Percentiles rank a stretch among this genome's conserved stretches.
Conservation (phyloP, 2,888 invertebrate species). For the Apodemia zela region DNA sequence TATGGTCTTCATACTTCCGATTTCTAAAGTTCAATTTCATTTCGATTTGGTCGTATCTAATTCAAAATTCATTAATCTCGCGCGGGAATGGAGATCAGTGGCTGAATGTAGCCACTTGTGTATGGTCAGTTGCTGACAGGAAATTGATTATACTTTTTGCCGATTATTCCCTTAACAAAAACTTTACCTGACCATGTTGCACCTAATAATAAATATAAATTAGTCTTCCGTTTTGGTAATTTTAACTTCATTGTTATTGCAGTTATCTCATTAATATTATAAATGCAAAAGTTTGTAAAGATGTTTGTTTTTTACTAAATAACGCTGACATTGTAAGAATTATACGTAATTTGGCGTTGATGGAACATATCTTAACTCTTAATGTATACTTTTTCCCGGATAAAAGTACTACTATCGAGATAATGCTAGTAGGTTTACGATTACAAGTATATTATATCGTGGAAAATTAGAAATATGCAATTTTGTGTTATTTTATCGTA, state of each 20-base stretch:
- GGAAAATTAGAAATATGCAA: no score
- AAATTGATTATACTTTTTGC: slow-evolving; percentile 63
- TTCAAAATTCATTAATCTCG: slow-evolving; percentile 76
- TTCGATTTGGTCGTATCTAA: slow-evolving; percentile 74
- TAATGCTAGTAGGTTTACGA: no score
- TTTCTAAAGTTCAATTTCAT: slow-evolving; percentile 68
- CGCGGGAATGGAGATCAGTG: slow-evolving; percentile 39
- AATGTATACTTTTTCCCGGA: no score
- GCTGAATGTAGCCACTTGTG: slow-evolving; percentile 58
- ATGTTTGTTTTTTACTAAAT: no score
- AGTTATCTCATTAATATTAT: no score
- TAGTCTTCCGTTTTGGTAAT: neutral
- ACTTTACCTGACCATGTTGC: slow-evolving; percentile 13
- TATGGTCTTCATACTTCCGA: slow-evolving; percentile 69
- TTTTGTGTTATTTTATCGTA: no score
- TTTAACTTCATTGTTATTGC: neutral
- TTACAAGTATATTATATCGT: no score
- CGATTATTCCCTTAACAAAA: slow-evolving; percentile 35
- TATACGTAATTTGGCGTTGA: no score
- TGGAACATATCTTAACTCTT: no score
- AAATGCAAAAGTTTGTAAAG: no score
- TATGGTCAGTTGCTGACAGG: slow-evolving; percentile 78
- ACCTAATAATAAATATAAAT: slow-evolving; percentile 1
- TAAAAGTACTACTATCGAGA: no score
- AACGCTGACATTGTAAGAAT: no score